Base-by-base conservation (phyloP, 1,140 invertebrate genomes). In the Megalopta genalis region DNA sequence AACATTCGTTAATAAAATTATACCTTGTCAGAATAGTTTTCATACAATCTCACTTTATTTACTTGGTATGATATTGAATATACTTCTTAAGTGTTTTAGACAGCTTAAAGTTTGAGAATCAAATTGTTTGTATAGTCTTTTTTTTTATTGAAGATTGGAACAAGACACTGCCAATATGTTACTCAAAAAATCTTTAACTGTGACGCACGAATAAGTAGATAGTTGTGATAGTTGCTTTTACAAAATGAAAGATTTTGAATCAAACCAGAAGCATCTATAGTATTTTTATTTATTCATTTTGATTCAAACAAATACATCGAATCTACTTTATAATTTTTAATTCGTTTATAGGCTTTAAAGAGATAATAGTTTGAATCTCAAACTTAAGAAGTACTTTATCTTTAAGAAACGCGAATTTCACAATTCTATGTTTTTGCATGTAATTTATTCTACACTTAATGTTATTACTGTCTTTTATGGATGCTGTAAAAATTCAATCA, bases 51-150 rank as follows among this genome's bases (percentile, higher is more conserved):
- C 37, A 69, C 21, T 32, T 78, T 64, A 72, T 72, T 78, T 78
- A 49, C 49, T 64, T 72, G 9, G 16, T 62, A 72, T 42, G 16
- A 16, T 72, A 78, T 78, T 54, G 71, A 72, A 64, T 78, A 72
- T 57, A 63, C 23, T 18, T 71, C 46, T 63, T 54, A 65, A 64
- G 71, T 72, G 52, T 84, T 80, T 87, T 87, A 76, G 25, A 64
- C 18, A 62, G 32, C 64, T 86, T 78, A 12, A 84, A 87, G 84
- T 87, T 87, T 87, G 86, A 87, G 83, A 87, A 74, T 83, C 85
- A 73, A 83, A 81, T 54, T 78, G 9, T 23, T 60, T 16, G 67
- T 49, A 49, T 65, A 7, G 18, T n/a, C 54, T 46, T 37, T n/a
- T 25, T 64, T 37, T 25, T 23, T 83, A 10, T n/a, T 10, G 32